A percentile compares a stretch with the other conserved stretches of the same genome.
These are phyloP conservation scores for Trachemys scripta DNA, from an alignment of 2,113 vertebrate species.

Conservation along the genomic window DNA sequence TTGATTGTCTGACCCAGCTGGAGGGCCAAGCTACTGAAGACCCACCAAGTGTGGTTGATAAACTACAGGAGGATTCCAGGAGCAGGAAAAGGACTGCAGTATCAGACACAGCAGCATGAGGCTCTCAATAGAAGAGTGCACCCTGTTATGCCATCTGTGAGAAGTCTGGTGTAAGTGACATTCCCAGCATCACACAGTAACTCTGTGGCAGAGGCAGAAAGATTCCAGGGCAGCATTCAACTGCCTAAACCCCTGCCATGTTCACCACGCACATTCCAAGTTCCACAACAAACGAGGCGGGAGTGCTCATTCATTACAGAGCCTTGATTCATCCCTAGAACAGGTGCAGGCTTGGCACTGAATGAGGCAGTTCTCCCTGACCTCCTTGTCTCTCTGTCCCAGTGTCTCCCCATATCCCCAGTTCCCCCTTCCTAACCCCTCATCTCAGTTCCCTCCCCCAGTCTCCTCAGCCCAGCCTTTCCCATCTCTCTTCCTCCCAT, in stretches of 20 bases:
- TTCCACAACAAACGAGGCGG: accelerated
- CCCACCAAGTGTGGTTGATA: background rate
- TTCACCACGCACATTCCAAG: background rate
- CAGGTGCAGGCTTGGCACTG: background rate
- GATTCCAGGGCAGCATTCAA: background rate
- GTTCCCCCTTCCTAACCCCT: background rate
- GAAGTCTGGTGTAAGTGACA: background rate
- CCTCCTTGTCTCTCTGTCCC: background rate
- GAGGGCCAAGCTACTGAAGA: background rate
- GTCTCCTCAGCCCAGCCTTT: background rate
- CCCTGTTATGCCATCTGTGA: background rate
- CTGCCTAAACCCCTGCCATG: accelerated
- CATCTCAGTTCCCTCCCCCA: background rate
- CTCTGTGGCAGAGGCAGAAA: background rate
- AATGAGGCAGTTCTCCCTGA: background rate
- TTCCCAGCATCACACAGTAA: background rate
- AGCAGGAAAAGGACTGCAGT: background rate
- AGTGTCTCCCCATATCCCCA: background rate
- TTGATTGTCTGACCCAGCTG: background rate
- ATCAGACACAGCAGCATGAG: background rate
- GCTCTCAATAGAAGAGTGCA: background rate
- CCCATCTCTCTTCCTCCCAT: background rate
- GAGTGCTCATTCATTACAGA: background rate
- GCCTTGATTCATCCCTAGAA: background rate
- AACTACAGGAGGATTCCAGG: background rate